A percentile compares a stretch with the other conserved stretches of the same genome.
Evolutionary conservation across 2,888 invertebrate genomes (phyloP).

Genomic region (Eumacrocentrus americanus): DNA sequence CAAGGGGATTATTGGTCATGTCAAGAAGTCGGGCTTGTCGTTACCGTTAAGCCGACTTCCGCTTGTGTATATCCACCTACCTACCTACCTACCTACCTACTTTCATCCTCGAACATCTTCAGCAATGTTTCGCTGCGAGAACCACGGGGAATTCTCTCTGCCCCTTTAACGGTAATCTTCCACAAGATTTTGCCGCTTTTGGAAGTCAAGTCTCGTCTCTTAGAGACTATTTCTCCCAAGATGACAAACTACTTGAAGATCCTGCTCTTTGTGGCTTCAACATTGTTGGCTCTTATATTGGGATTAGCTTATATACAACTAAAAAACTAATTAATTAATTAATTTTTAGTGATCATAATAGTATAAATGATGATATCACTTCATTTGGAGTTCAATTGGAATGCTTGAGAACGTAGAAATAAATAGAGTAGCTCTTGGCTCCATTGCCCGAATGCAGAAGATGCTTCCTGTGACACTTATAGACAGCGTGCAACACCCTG

Average conservation of each 20-base stretch:
- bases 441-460: not conserved
- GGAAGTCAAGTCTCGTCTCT: no score
- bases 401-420: not conserved
- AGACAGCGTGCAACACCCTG: conserved; percentile 29
- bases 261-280: no score
- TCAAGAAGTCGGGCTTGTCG: conserved; percentile 32
- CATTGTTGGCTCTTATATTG: no score
- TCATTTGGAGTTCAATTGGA: not conserved
- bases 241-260: no score
- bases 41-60: conserved; percentile 59
- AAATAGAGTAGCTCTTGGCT: not conserved
- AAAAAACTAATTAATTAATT: no score
- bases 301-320: no score
- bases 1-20: not conserved
- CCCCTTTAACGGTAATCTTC: conserved; percentile 4
- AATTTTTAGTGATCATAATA: no score
- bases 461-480: conserved; percentile 35
- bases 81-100: conserved; percentile 56
- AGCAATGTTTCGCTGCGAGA: conserved; percentile 9
- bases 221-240: no score
- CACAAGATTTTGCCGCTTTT: no score
- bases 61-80: conserved; percentile 49
- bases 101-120: conserved; percentile 39
- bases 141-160: conserved; percentile 1
- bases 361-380: not conserved